Percentiles rank a stretch among this genome's conserved stretches.
These are phyloP conservation scores for Coendou prehensilis DNA, from an alignment of 2,797 vertebrate genomes.

Conservation along the genomic window DNA sequence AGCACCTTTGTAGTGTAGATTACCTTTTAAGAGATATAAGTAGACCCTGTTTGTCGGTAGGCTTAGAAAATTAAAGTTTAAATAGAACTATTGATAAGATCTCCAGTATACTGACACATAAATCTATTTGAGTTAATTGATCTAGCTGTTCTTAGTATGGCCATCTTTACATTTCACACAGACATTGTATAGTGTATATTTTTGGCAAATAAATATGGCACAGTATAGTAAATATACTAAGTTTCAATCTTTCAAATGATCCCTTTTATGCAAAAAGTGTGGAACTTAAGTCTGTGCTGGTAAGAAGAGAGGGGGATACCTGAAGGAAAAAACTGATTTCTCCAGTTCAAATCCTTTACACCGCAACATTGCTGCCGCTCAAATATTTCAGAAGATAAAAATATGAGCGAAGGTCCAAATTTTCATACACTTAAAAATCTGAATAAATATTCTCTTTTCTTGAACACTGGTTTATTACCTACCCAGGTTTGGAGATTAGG, in stretches of 20 bases:
- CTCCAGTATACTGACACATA: background rate
- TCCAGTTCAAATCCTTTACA: background rate
- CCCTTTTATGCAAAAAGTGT: background rate
- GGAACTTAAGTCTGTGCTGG: background rate
- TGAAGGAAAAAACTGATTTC: background rate
- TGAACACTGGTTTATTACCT: background rate
- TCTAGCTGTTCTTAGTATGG: background rate
- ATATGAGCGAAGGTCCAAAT: background rate
- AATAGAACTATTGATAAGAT: background rate
- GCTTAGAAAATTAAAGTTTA: conserved; percentile 37
- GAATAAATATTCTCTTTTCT: background rate
- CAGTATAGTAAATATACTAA: background rate
- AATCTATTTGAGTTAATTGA: background rate
- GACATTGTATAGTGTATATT: background rate
- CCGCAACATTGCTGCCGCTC: background rate
- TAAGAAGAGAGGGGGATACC: background rate
- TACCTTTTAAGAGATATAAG: conserved; percentile 44
- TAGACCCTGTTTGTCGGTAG: background rate
- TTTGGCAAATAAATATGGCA: background rate
- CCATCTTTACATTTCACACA: background rate
- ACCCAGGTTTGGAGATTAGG: background rate
- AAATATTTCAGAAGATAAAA: conserved; percentile 13
- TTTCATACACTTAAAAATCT: background rate
- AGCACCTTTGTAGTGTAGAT: background rate
- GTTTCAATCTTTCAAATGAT: background rate